Conservation (phyloP, 2,888 invertebrate genomes). For the Cinara cedri region DNA sequence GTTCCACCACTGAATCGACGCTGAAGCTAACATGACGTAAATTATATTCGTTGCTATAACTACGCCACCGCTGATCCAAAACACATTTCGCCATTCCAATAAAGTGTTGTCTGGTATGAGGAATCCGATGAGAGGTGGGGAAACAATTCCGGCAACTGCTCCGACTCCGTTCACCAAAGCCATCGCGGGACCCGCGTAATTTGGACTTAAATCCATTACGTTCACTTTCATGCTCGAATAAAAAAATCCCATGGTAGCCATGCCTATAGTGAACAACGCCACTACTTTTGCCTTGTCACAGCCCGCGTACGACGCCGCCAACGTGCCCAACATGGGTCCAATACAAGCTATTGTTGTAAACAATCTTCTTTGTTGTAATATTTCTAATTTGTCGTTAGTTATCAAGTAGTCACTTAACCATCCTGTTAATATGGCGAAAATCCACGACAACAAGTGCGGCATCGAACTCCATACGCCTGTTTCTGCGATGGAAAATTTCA, state of each 20-base stretch:
- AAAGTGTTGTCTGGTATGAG: conserved; percentile 67
- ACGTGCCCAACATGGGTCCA: conserved; percentile 72
- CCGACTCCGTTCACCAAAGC: conserved; percentile 75
- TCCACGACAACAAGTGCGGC: conserved; percentile 75
- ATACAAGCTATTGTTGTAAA: conserved; percentile 70
- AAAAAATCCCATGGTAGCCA: conserved; percentile 75
- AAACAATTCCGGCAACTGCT: conserved; percentile 74
- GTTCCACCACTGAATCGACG: conserved; percentile 79
- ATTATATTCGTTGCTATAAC: conserved; percentile 72
- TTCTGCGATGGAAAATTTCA: conserved; percentile 71
- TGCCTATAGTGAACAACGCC: conserved; percentile 70
- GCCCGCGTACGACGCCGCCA: conserved; percentile 73
- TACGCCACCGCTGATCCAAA: conserved; percentile 79
- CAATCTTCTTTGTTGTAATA: conserved; percentile 64
- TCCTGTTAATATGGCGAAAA: conserved; percentile 71
- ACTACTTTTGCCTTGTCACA: conserved; percentile 70
- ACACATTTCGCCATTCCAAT: conserved; percentile 76
- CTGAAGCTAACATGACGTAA: conserved; percentile 75
- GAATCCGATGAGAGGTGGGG: conserved; percentile 69
- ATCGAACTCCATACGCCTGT: conserved; percentile 71
- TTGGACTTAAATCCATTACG: conserved; percentile 72
- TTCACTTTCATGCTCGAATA: conserved; percentile 76
- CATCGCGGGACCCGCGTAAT: conserved; percentile 73
- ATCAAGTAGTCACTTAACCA: conserved; percentile 73
- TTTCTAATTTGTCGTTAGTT: conserved; percentile 62